phyloP scores from a whole-genome alignment of 2,888 invertebrate species.

The Schizotus pectinicornis region DNA sequence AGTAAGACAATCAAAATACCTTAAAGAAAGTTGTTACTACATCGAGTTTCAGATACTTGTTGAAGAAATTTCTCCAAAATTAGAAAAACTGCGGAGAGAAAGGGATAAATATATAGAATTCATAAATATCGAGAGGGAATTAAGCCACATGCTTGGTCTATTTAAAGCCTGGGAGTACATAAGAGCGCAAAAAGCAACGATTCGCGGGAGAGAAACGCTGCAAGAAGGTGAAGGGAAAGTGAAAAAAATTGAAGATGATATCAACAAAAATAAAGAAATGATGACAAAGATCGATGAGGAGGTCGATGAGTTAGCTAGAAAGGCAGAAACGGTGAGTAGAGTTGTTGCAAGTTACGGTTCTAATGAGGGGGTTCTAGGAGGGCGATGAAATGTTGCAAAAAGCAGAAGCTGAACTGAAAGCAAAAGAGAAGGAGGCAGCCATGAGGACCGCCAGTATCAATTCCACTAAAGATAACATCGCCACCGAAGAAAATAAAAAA shows the following conservation, averaged over 20 bases:
- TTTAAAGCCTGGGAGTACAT: constrained; percentile 74
- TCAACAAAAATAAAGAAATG: constrained; percentile 62
- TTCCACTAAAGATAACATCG: constrained; percentile 69
- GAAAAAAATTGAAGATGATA: constrained; percentile 56
- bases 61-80: constrained; percentile 90
- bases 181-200: constrained; percentile 33
- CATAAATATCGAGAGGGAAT: constrained; percentile 82
- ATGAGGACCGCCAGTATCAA: constrained; percentile 68
- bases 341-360: constrained; percentile 32
- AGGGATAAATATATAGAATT: constrained; percentile 84
- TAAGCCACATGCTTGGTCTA: constrained; percentile 80
- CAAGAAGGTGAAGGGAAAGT: constrained; percentile 44
- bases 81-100: constrained; percentile 86
- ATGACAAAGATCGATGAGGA: constrained; percentile 65
- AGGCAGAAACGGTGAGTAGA: constrained; percentile 68
- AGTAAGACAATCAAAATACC: constrained; percentile 59
- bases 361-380: constrained; percentile 60
- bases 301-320: constrained; percentile 68
- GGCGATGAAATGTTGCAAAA: constrained; percentile 68
- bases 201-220: constrained; percentile 34
- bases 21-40: neutral
- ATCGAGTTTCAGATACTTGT: constrained; percentile 63
- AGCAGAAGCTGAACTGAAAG: constrained; percentile 69
- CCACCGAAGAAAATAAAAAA: constrained; percentile 72
- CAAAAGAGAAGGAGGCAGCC: constrained; percentile 71